Evolutionary conservation across 2,113 vertebrate genomes (phyloP).

Genomic region (Mungos mungo): DNA sequence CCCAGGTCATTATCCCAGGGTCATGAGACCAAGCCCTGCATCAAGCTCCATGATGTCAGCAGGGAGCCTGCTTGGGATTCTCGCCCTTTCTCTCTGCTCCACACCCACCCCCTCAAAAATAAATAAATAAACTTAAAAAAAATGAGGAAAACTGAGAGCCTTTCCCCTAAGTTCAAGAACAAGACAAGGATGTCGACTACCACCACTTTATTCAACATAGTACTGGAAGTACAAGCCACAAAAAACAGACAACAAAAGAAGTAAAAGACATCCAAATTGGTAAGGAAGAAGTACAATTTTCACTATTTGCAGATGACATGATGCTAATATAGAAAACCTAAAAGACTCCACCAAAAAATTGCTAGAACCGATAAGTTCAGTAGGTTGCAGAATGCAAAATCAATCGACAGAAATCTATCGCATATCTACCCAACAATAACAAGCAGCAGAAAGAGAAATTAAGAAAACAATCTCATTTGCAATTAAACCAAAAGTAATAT

Average conservation of each 20-base stretch:
- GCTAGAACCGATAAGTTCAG: not conserved
- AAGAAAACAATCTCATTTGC: not conserved
- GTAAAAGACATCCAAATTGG: not conserved
- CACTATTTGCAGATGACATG: not conserved
- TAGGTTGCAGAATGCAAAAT: not conserved
- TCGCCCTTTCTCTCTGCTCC: too few relatives aligned
- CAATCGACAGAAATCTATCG: not conserved
- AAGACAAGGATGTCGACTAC: not conserved
- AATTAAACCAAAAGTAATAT: not conserved
- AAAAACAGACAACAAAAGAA: not conserved
- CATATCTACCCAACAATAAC: not conserved
- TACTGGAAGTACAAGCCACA: not conserved
- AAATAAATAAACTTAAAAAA: too few relatives aligned
- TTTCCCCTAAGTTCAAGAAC: not conserved
- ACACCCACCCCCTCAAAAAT: too few relatives aligned
- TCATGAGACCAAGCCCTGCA: too few relatives aligned
- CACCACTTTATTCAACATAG: not conserved
- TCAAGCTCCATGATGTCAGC: too few relatives aligned
- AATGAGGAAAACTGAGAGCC: not conserved
- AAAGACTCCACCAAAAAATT: not conserved
- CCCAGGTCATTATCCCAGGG: too few relatives aligned
- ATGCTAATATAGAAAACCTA: not conserved
- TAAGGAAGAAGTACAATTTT: not conserved
- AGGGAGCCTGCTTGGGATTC: too few relatives aligned
- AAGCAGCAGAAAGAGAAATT: not conserved